phyloP scores from a whole-genome alignment of 2,888 invertebrate species.

The Xestia xanthographa region DNA sequence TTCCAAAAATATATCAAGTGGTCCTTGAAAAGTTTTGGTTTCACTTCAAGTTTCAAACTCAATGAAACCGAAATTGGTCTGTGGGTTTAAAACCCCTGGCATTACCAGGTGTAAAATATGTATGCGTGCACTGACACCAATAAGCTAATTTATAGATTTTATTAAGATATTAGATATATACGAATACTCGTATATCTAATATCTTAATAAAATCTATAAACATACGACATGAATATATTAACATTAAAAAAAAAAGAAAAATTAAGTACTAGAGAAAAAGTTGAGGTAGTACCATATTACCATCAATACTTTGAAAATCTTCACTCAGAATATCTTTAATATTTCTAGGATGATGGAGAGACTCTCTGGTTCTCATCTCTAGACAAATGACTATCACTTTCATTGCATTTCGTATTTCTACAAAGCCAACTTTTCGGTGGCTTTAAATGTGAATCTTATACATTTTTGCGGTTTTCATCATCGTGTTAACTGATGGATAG shows the following conservation, averaged over 20 bases:
- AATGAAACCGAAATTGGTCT: background rate
- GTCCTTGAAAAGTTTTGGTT: background rate
- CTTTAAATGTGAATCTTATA: background rate
- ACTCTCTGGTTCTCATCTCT: background rate
- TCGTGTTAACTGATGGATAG: background rate
- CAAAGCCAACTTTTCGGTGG: background rate
- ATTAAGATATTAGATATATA: too few species aligned
- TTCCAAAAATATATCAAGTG: background rate
- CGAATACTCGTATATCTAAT: too few species aligned
- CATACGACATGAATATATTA: conserved; percentile 5
- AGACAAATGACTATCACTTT: background rate
- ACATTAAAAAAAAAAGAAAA: background rate
- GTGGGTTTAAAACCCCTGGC: background rate
- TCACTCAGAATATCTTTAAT: background rate
- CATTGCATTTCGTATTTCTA: background rate
- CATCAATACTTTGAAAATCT: conserved; percentile 1
- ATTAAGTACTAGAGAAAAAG: conserved; percentile 10
- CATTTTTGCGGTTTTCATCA: background rate
- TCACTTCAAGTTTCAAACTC: background rate
- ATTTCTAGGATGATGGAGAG: background rate
- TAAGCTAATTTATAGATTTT: background rate
- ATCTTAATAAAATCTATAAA: too few species aligned
- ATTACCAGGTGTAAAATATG: background rate
- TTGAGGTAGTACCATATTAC: conserved; percentile 21
- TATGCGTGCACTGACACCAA: background rate